Evolutionary conservation across 2,797 vertebrate genomes (phyloP).

Genomic region (Acanthurus tractus): DNA sequence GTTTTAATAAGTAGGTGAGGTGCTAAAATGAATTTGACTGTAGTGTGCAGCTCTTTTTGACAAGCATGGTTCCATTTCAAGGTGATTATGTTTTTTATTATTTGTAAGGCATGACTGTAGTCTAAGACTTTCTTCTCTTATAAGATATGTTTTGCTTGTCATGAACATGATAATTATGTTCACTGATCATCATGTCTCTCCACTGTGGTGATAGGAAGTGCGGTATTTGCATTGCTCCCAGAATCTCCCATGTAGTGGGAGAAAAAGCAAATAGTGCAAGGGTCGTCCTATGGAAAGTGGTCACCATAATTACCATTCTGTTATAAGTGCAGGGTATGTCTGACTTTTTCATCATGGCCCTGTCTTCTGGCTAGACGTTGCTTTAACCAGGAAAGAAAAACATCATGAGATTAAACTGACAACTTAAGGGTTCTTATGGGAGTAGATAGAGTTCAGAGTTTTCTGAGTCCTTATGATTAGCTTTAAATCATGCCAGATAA

Average conservation of each 20-base stretch:
- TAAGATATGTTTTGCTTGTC: slow-evolving; percentile 32
- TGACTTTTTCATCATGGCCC: slow-evolving; percentile 56
- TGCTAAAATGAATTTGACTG: slow-evolving; percentile 58
- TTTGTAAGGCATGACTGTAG: slow-evolving; percentile 7
- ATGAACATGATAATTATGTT: slow-evolving; percentile 43
- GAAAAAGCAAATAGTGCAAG: slow-evolving; percentile 64
- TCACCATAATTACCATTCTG: slow-evolving; percentile 70
- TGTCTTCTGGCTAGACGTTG: slow-evolving; percentile 48
- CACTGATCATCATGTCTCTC: slow-evolving; percentile 45
- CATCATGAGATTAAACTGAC: slow-evolving; percentile 57
- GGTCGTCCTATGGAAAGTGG: slow-evolving; percentile 76
- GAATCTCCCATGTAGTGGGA: slow-evolving; percentile 54
- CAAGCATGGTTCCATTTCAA: slow-evolving; percentile 26
- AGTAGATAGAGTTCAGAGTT: slow-evolving; percentile 50
- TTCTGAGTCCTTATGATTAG: slow-evolving; percentile 20
- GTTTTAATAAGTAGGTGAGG: slow-evolving; percentile 75
- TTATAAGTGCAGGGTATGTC: slow-evolving; percentile 65
- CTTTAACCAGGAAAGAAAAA: slow-evolving; percentile 69
- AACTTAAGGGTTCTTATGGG: slow-evolving; percentile 48
- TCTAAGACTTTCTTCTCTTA: background rate
- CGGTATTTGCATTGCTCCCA: slow-evolving; percentile 32
- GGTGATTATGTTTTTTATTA: slow-evolving; percentile 11
- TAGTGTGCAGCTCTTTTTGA: slow-evolving; percentile 28
- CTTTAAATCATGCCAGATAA: slow-evolving; percentile 46
- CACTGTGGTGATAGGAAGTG: slow-evolving; percentile 36